Percentiles rank a stretch among this genome's conserved stretches.
phyloP scores from a whole-genome alignment of 2,797 vertebrate species.

The Hipposideros larvatus region DNA sequence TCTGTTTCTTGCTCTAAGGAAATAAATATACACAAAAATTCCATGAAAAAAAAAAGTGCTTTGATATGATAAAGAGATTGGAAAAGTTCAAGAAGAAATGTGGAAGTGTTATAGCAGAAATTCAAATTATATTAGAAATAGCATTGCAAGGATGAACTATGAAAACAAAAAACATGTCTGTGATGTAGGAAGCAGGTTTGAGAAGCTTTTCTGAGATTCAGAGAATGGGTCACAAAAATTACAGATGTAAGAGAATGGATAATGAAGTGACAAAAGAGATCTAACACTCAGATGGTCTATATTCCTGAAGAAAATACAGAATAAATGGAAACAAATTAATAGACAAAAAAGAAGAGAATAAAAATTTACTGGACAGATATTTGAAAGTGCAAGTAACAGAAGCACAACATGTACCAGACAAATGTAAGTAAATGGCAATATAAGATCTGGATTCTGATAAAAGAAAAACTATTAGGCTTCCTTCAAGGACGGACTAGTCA shows the following conservation, averaged over 20 bases:
- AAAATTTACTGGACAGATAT: background rate
- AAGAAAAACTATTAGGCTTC: background rate
- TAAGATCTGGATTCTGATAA: background rate
- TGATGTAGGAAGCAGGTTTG: background rate
- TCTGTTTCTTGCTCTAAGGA: background rate
- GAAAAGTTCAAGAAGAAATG: conserved; percentile 21
- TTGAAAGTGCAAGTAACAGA: background rate
- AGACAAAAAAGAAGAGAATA: background rate
- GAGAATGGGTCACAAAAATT: background rate
- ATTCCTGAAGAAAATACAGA: background rate
- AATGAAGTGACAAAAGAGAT: background rate
- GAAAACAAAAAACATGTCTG: background rate
- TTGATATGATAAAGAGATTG: background rate
- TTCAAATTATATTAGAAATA: conserved; percentile 1
- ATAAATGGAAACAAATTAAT: background rate
- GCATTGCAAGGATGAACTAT: background rate
- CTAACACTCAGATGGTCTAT: background rate
- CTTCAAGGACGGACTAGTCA: background rate
- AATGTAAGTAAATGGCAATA: background rate
- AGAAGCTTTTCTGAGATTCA: background rate
- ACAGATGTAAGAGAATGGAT: background rate
- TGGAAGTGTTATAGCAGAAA: background rate
- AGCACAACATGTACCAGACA: background rate
- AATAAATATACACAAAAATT: background rate
- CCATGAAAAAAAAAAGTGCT: background rate